Percentiles rank a stretch among this genome's conserved stretches.
These are phyloP conservation scores for Lepus americanus DNA, from an alignment of 2,113 vertebrate species.

Conservation along the genomic window DNA sequence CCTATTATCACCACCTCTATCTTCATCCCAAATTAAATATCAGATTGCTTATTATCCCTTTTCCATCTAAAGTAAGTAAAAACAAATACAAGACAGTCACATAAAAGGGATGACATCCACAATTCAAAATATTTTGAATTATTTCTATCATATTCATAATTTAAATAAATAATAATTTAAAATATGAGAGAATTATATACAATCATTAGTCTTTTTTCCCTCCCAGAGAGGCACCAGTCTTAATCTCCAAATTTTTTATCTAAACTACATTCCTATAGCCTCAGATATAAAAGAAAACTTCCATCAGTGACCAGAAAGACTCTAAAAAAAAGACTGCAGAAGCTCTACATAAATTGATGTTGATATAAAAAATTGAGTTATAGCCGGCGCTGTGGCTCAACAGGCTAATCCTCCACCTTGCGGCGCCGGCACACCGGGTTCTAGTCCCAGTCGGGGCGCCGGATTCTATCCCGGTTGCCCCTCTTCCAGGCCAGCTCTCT, in stretches of 20 bases:
- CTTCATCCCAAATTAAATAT: slow-evolving; percentile 53
- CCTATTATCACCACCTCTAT: neutral
- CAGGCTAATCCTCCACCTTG: too few relatives aligned
- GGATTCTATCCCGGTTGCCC: too few relatives aligned
- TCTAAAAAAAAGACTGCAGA: neutral
- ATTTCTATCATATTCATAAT: slow-evolving; percentile 44
- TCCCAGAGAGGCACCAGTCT: neutral
- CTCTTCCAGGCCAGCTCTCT: too few relatives aligned
- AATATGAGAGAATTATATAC: neutral
- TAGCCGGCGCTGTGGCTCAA: too few relatives aligned
- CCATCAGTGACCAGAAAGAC: neutral
- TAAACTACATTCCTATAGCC: neutral
- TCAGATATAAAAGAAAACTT: neutral
- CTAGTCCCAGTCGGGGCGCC: too few relatives aligned
- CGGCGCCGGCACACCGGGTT: too few relatives aligned
- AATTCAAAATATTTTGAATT: neutral
- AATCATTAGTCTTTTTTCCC: slow-evolving; percentile 38
- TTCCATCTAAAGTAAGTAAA: slow-evolving; percentile 69
- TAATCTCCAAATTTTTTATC: slow-evolving; percentile 43
- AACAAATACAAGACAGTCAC: neutral
- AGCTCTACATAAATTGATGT: slow-evolving; percentile 27
- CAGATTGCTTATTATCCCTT: slow-evolving; percentile 44
- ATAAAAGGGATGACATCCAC: slow-evolving; percentile 22
- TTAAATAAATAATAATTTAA: slow-evolving; percentile 48
- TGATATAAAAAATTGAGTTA: neutral